These are phyloP conservation scores for Gnathonemus longibarbis DNA, from an alignment of 2,113 vertebrate genomes.

Conservation along the genomic window DNA sequence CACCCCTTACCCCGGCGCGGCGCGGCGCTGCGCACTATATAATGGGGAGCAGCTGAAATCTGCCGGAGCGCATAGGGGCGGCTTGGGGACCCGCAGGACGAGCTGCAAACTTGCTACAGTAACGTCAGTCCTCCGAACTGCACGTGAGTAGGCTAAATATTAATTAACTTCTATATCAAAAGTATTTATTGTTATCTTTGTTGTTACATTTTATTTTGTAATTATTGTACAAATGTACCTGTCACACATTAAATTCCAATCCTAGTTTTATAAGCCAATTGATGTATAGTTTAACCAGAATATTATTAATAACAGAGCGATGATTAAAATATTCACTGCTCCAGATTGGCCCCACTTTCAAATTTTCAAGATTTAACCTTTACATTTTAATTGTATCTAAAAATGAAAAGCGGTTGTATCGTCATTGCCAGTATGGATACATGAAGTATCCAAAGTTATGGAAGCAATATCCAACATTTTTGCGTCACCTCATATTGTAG, in stretches of 20 bases:
- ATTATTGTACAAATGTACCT: neutral
- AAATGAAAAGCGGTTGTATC: neutral
- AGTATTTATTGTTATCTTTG: neutral
- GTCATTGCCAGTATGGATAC: neutral
- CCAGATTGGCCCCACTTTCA: neutral
- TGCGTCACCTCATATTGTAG: neutral
- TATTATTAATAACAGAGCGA: neutral
- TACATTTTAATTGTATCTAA: neutral
- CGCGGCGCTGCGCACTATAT: neutral
- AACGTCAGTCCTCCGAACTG: neutral
- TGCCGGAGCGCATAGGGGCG: neutral
- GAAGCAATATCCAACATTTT: neutral
- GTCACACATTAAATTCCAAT: neutral
- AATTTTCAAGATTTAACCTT: neutral
- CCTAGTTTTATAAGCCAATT: neutral
- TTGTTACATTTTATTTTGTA: neutral
- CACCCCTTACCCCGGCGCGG: neutral
- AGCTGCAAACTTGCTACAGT: neutral
- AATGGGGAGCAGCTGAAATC: neutral
- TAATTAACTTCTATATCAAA: neutral
- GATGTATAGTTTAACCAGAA: neutral
- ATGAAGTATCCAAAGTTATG: neutral
- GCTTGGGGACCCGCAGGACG: neutral
- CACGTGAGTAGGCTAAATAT: slow-evolving; percentile 13
- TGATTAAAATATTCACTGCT: neutral